These are phyloP conservation scores for Pavo muticus DNA, from an alignment of 2,113 vertebrate species.

Conservation along the genomic window DNA sequence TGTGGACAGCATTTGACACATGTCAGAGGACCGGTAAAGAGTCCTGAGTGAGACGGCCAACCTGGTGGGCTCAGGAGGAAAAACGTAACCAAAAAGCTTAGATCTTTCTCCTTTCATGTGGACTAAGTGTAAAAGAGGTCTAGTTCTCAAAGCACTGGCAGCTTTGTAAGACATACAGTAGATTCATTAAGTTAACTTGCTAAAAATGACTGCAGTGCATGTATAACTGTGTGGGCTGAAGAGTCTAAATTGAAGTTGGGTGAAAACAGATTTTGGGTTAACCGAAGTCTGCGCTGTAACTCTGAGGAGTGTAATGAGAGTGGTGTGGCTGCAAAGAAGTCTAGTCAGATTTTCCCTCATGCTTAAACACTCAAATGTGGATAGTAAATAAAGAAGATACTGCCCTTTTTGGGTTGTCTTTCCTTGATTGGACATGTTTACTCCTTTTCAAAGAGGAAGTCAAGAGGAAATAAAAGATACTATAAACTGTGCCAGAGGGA, in stretches of 20 bases:
- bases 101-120: rapidly evolving
- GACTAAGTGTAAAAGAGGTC: not conserved
- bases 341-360: not conserved
- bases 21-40: not conserved
- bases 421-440: rapidly evolving
- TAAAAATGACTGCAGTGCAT: not conserved
- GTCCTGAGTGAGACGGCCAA: not conserved
- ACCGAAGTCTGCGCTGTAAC: not conserved
- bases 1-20: not conserved
- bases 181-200: not conserved
- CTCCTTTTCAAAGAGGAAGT: not conserved
- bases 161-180: not conserved
- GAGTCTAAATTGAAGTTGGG: not conserved
- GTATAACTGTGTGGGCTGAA: not conserved
- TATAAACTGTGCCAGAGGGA: not conserved
- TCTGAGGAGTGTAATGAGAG: not conserved
- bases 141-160: not conserved
- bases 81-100: not conserved
- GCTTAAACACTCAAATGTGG: not conserved
- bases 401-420: not conserved
- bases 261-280: not conserved
- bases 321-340: not conserved
- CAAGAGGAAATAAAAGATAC: not conserved
- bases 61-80: not conserved
- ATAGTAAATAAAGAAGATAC: not conserved